Evolutionary conservation across 1,140 invertebrate genomes (phyloP).

Genomic region (Pseudoatta argentina): DNA sequence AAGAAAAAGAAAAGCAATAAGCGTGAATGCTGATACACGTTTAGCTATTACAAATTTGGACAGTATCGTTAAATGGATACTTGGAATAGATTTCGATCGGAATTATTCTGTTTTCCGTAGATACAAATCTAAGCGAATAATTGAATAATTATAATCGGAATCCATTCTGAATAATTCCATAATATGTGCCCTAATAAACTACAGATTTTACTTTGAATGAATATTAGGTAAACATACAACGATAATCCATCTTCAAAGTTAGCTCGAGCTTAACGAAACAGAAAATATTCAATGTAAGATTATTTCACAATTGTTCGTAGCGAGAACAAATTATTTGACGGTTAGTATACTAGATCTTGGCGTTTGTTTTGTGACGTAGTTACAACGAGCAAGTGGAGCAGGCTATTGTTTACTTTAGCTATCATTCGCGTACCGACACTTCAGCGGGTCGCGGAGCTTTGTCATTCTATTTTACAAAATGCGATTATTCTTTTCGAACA

Average conservation of each 20-base stretch:
- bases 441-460: not conserved
- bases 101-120: too few relatives aligned
- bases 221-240: not conserved
- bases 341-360: not conserved
- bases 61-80: too few relatives aligned
- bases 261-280: too few relatives aligned
- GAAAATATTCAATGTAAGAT: not conserved
- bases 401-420: not conserved
- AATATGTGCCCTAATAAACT: too few relatives aligned
- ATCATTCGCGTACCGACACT: not conserved
- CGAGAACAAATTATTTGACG: too few relatives aligned
- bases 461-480: not conserved
- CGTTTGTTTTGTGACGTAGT: not conserved
- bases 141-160: too few relatives aligned
- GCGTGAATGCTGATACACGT: too few relatives aligned
- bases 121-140: too few relatives aligned
- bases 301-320: not conserved
- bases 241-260: not conserved
- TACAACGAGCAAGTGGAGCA: not conserved
- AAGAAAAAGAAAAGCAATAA: too few relatives aligned
- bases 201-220: not conserved
- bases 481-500: not conserved
- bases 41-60: too few relatives aligned
- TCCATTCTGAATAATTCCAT: too few relatives aligned
- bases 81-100: too few relatives aligned